Percentiles rank a stretch among this genome's conserved stretches.
These are phyloP conservation scores for Dolomedes plantarius DNA, from an alignment of 2,888 invertebrate species.

Conservation along the genomic window DNA sequence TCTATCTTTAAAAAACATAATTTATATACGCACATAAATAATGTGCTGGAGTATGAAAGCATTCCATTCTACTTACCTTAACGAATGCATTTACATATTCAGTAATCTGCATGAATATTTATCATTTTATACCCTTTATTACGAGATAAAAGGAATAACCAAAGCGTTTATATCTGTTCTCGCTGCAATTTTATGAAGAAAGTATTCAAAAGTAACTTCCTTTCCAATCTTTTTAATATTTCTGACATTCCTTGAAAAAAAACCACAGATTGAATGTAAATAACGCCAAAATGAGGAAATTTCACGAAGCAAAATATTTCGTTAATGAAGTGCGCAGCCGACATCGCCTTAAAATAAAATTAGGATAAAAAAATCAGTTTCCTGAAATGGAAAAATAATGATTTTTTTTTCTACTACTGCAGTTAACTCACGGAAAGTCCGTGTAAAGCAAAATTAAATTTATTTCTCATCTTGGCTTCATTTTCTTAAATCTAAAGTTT, in stretches of 20 bases:
- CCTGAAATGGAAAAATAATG: neutral
- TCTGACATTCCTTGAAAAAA: slow-evolving; percentile 4
- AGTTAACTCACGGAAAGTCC: neutral
- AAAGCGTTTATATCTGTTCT: too few relatives aligned
- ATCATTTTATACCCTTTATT: too few relatives aligned
- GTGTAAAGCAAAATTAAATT: neutral
- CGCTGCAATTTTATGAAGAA: too few relatives aligned
- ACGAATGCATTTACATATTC: too few relatives aligned
- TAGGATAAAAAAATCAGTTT: neutral
- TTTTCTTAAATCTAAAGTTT: neutral
- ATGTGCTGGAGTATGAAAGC: too few relatives aligned
- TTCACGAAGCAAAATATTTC: slow-evolving; percentile 38
- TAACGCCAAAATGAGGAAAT: slow-evolving; percentile 45
- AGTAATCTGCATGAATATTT: too few relatives aligned
- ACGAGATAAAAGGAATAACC: too few relatives aligned
- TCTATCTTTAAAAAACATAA: too few relatives aligned
- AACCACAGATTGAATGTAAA: slow-evolving; percentile 61
- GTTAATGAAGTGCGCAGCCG: slow-evolving; percentile 51
- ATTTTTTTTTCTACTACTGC: neutral
- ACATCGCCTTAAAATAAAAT: slow-evolving; percentile 57
- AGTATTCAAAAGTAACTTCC: too few relatives aligned
- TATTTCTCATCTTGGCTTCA: neutral
- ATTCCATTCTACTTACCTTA: too few relatives aligned
- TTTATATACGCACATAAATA: too few relatives aligned
- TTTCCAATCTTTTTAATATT: neutral